Evolutionary conservation across 2,797 vertebrate genomes (phyloP), one percentile per base, ranked within the genome.

Genomic region (Danio kyathit): DNA sequence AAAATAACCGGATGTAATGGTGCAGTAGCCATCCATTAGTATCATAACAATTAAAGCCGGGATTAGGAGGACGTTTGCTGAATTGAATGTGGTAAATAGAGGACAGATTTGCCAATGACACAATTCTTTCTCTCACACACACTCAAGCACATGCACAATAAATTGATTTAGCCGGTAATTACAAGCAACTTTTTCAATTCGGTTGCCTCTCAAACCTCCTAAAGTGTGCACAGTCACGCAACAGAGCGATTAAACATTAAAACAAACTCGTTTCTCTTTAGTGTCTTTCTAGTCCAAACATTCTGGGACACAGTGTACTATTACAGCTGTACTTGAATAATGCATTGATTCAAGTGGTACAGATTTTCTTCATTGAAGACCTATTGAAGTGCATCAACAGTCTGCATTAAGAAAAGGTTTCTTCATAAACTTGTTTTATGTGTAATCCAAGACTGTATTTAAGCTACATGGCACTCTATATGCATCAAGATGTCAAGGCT

Each of bases 111-210:
- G 17, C 54, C 64, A 83, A 59, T 57, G 40, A 48, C 40, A 59
- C 54, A 59, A 71, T 38, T 54, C 69, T 19, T 6, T 56, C 11
- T 72, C 6, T 0, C 52, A 43, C 57, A 57, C 69, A 70, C 10
- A 61, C 38, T 51, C 59, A 49, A 43, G 21, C 12, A 77, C 52
- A 29, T 67, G 71, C 64, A 56, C 69, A 49, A 67, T 52, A 49
- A 71, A 85, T 77, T 65, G 80, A 86, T 86, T 44, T 14, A 54
- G 19, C 67, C 14, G 19, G 41, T 76, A 83, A 88, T 87, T 83
- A 80, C 79, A 80, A 78, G 64, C 72, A 79, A 74, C 21, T 57
- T 40, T 19, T 21, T 54, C 21, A 21, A 56, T 29, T 49, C 13
- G 0, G 63, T 67, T 52, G 48, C 38, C 46, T 51, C 72, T 44